Evolutionary conservation across 2,113 vertebrate genomes (phyloP).

Genomic region (Brachyhypopomus occidentalis): DNA sequence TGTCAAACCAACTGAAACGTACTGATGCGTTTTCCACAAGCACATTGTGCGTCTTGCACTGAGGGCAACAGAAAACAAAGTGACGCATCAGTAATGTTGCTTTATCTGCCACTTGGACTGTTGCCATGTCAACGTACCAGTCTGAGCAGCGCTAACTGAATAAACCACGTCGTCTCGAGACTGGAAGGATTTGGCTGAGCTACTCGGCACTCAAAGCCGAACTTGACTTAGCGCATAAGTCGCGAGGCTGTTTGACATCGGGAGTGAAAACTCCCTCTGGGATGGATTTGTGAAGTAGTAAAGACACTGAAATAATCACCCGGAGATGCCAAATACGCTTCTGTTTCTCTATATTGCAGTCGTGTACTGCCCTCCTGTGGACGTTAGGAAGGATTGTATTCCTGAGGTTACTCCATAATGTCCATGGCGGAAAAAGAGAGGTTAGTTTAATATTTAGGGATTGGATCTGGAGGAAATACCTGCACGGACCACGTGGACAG

Average conservation of each 20-base stretch:
- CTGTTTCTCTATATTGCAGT: not conserved
- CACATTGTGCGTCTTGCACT: not conserved
- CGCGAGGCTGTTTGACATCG: slow-evolving; percentile 41
- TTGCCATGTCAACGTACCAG: not conserved
- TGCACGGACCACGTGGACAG: slow-evolving; percentile 60
- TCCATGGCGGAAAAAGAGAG: not conserved
- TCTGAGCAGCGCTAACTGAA: no score
- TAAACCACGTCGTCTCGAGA: no score
- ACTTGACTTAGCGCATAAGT: not conserved
- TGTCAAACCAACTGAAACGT: slow-evolving; percentile 51
- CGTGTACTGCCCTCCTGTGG: not conserved
- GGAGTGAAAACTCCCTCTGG: not conserved
- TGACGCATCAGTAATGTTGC: slow-evolving; percentile 28
- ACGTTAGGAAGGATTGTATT: not conserved
- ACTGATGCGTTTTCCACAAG: not conserved
- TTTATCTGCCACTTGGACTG: slow-evolving; percentile 32
- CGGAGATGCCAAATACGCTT: not conserved
- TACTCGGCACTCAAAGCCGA: not conserved
- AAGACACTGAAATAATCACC: not conserved
- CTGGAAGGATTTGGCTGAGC: not conserved
- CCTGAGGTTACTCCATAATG: not conserved
- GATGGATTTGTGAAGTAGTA: not conserved
- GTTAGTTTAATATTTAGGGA: slow-evolving; percentile 62
- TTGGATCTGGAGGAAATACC: slow-evolving; percentile 72
- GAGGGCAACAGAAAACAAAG: slow-evolving; percentile 31